Base-by-base conservation (phyloP, 2,888 invertebrate species). In the Drosophila maculinotata region DNA sequence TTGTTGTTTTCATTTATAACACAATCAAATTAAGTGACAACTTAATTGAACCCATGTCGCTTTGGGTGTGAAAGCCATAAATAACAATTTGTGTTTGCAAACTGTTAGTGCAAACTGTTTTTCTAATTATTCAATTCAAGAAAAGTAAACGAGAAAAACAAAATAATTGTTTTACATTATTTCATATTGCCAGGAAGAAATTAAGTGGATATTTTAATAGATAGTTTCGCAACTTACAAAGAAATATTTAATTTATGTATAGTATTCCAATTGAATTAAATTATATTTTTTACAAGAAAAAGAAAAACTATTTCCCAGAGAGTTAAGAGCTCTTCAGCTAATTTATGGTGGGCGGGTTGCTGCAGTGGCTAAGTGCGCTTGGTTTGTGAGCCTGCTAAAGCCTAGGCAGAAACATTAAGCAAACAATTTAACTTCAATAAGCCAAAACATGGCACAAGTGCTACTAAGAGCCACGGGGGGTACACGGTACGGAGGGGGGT, bases 11-110 rank as follows among this genome's bases (percentile, higher is more conserved):
- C 30, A 25, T 44, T 42, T 38, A 41, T 41, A 66, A 49, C 36
- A 60, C 78, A 84, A 68, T 76, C 53, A 87, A 82, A 75, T 66
- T 67, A 77, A 76, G 69, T 85, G 83, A 87, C 83, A 83, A 66
- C 60, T 82, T 82, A 85, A 83, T 83, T 87, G 87, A 85, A 79
- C 44, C 67, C 53, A 53, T 58, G 33, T 26, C 54, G 26, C 14
- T n/a, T 35, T 48, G 51, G 53, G 57, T 70, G 80, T 71, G 65
- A 71, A 84, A 77, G 69, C 72, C 42, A 81, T 87, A 75, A 84
- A 87, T 80, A 66, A 69, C 52, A n/a, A 49, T 58, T 66, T 33
- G 3, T 9, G 14, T 9, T 23, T 8, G 2, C 17, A 30, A 17
- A n/a, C n/a, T n/a, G n/a, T n/a, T 17, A 45, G 44, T 45, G 30